These are phyloP conservation scores for Solenopsis fugax DNA, from an alignment of 1,140 invertebrate species.

Conservation along the genomic window DNA sequence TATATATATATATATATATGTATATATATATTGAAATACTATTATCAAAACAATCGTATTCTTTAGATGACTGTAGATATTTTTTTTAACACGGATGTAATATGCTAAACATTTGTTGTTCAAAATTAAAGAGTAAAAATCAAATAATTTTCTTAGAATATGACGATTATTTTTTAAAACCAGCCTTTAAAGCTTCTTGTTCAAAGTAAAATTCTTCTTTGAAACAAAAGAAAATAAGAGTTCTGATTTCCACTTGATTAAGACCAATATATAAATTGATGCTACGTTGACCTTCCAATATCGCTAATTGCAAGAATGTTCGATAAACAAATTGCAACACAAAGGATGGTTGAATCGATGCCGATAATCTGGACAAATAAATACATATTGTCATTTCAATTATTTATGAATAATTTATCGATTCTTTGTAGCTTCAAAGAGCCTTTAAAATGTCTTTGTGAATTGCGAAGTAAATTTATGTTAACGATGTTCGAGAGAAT, in stretches of 20 bases:
- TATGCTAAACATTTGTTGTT: background rate
- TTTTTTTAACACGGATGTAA: background rate
- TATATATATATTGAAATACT: too few species aligned
- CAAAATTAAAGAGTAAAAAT: background rate
- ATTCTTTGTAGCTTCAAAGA: slow-evolving; percentile 14
- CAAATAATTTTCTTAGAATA: background rate
- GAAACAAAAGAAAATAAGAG: slow-evolving; percentile 4
- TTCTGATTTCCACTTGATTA: background rate
- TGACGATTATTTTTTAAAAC: too few species aligned
- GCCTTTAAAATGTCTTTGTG: slow-evolving; percentile 7
- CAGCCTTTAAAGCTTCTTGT: background rate
- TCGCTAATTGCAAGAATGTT: background rate
- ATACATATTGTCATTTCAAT: slow-evolving; percentile 9
- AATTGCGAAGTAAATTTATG: slow-evolving; percentile 41
- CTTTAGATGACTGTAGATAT: too few species aligned
- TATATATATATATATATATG: too few species aligned
- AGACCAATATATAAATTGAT: slow-evolving; percentile 23
- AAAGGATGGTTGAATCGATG: slow-evolving; percentile 10
- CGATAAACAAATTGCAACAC: slow-evolving; percentile 31
- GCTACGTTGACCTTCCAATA: background rate
- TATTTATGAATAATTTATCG: slow-evolving; percentile 58
- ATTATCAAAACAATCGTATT: too few species aligned
- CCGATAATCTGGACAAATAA: background rate
- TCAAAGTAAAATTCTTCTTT: background rate
- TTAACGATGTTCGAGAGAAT: slow-evolving; percentile 17